Base-by-base conservation (phyloP, 2,888 invertebrate species). In the Oscheius sp. region DNA sequence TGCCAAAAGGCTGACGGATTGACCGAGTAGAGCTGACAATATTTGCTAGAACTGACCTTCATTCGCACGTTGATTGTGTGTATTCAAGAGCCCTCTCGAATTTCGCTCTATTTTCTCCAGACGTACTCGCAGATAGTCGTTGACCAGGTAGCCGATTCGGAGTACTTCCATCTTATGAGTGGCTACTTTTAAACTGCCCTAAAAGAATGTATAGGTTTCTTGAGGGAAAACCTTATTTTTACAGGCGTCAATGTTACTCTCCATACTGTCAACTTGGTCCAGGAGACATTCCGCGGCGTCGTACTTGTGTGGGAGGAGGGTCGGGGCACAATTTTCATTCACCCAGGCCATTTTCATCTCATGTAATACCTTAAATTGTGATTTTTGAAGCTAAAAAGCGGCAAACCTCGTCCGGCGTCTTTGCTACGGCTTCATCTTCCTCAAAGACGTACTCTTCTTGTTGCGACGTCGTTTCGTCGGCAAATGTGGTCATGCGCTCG, bases 101-200 rank as follows among this genome's bases (percentile, higher is more conserved):
- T 86, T 83, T 55, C 59, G 21, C 51, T 86, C 86, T 42, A 86
- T 86, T 63, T 86, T 86, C 33, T 58, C 60, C 7, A 86, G 72
- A 1, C 82, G 76, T n/a, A 74, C 73, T 70, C 81, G 63, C 5
- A 85, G 35, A 70, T 86, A 86, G 47, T 84, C 82, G 50, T 85
- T 85, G 9, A 84, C 80, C 33, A 86, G 58, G 63, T 81, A 86
- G 37, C 77, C 74, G 57, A 84, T 78, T 4, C 86, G 72, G n/a
- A 81, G 80, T 37, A 86, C 70, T 65, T 86, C 86, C 78, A 83
- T 77, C 42, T 80, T 79, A 66, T 84, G 85, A 42, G 80, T 55
- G 2, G 83, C 80, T 33, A 79, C 79, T 21, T 75, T 72, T 53
- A 84, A 57, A 47, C 76, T 73, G 5, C 51, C 66, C 76, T 82